phyloP scores from a whole-genome alignment of 2,888 invertebrate species.

The Polydesmus complanatus region DNA sequence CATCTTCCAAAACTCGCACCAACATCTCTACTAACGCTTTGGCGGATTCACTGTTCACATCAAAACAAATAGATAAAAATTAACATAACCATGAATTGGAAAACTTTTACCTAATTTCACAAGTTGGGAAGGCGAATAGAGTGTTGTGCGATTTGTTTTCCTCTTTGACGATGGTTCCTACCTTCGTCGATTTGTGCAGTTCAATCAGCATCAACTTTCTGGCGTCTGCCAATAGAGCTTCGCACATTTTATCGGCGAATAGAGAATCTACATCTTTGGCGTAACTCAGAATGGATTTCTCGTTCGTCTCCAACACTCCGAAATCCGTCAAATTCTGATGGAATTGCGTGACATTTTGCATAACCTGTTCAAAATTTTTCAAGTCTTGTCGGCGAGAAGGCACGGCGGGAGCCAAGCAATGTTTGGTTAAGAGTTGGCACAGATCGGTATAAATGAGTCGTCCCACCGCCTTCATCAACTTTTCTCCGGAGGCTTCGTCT shows the following conservation, averaged over 20 bases:
- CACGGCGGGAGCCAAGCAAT: slow-evolving; percentile 60
- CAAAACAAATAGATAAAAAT: not conserved
- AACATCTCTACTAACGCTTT: slow-evolving; percentile 6
- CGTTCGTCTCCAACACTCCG: slow-evolving; percentile 42
- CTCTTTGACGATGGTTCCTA: not conserved
- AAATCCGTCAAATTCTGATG: slow-evolving; percentile 47
- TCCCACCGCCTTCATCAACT: slow-evolving; percentile 41
- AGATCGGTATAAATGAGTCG: slow-evolving; percentile 43
- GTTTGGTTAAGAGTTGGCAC: slow-evolving; percentile 49
- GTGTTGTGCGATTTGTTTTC: slow-evolving; percentile 27
- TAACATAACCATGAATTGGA: not conserved
- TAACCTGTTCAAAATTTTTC: slow-evolving; percentile 47
- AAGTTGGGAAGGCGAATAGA: slow-evolving; percentile 37
- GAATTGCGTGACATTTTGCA: slow-evolving; percentile 49
- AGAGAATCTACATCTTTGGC: slow-evolving; percentile 56
- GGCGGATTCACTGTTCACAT: slow-evolving; percentile 7
- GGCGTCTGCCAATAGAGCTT: slow-evolving; percentile 52
- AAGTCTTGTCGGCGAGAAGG: slow-evolving; percentile 60
- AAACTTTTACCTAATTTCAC: slow-evolving; percentile 39
- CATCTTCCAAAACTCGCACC: slow-evolving; percentile 10
- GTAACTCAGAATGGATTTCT: slow-evolving; percentile 47
- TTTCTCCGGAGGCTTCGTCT: slow-evolving; percentile 23
- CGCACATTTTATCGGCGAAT: slow-evolving; percentile 61
- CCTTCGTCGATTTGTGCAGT: slow-evolving; percentile 44
- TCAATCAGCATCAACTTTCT: slow-evolving; percentile 62